Percentiles rank a stretch among this genome's conserved stretches.
These are phyloP conservation scores for Orthonevra nobilis DNA, from an alignment of 2,888 invertebrate genomes.

Conservation along the genomic window DNA sequence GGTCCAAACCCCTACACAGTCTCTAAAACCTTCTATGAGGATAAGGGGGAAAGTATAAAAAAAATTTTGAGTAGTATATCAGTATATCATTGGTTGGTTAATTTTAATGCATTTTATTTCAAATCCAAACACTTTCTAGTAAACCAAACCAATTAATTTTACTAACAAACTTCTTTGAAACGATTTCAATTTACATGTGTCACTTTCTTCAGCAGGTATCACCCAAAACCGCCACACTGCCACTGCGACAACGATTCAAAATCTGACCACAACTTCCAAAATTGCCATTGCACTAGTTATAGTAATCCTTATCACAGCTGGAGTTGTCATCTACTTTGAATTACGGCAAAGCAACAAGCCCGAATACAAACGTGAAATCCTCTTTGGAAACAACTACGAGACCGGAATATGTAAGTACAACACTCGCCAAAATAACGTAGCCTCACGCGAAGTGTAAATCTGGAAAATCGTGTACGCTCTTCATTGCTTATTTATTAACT, in stretches of 20 bases:
- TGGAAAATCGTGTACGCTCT: too few species aligned
- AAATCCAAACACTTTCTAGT: too few species aligned
- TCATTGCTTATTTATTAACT: background rate
- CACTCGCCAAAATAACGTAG: too few species aligned
- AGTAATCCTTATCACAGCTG: constrained; percentile 74
- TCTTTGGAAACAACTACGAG: constrained; percentile 78
- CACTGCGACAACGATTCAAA: constrained; percentile 71
- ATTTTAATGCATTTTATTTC: too few species aligned
- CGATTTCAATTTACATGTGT: background rate
- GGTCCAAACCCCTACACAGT: too few species aligned
- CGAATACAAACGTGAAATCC: constrained; percentile 71
- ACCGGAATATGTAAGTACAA: constrained; percentile 78
- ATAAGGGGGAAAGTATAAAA: too few species aligned
- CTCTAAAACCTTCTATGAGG: too few species aligned
- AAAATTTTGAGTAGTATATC: too few species aligned
- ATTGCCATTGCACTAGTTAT: constrained; percentile 74
- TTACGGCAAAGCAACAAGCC: constrained; percentile 68
- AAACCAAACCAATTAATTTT: too few species aligned
- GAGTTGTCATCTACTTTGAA: constrained; percentile 75
- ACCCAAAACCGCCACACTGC: constrained; percentile 71
- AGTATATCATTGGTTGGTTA: too few species aligned
- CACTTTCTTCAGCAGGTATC: constrained; percentile 73
- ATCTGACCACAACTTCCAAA: constrained; percentile 74
- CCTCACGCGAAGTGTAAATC: too few species aligned
- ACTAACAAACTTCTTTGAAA: background rate